Percentiles rank a stretch among this genome's conserved stretches.
Evolutionary conservation across 2,113 vertebrate species (phyloP).

Genomic region (Narcine bancroftii): DNA sequence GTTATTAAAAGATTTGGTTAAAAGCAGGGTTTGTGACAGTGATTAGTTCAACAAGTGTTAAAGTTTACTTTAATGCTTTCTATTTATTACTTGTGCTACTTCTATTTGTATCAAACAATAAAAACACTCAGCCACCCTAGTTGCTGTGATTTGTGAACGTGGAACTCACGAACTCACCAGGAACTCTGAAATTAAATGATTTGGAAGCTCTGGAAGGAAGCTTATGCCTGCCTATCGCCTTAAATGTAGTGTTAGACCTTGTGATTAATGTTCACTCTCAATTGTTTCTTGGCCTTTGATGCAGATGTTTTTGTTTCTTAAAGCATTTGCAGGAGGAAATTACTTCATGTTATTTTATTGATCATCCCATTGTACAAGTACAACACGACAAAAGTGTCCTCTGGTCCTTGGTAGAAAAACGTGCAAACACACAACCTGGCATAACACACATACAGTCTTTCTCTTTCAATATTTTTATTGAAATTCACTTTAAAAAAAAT

Average conservation of each 20-base stretch:
- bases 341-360: too few species aligned
- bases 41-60: constrained; percentile 11
- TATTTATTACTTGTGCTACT: constrained; percentile 28
- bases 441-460: too few species aligned
- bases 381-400: too few species aligned
- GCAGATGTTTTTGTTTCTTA: neutral
- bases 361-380: too few species aligned
- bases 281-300: neutral
- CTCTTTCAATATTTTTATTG: too few species aligned
- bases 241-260: neutral
- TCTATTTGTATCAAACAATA: neutral
- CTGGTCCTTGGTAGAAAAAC: too few species aligned
- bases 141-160: neutral
- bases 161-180: neutral
- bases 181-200: neutral
- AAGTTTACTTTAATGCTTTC: neutral
- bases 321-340: neutral
- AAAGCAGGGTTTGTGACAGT: neutral
- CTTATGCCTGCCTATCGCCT: neutral
- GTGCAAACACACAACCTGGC: too few species aligned
- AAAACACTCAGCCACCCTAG: neutral
- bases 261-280: neutral
- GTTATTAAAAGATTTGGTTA: constrained; percentile 28
- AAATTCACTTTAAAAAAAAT: too few species aligned
- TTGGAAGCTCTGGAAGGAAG: neutral